Evolutionary conservation across 2,797 vertebrate genomes (phyloP), one percentile per base, ranked within the genome.

Genomic region (Adelosebastes latens): DNA sequence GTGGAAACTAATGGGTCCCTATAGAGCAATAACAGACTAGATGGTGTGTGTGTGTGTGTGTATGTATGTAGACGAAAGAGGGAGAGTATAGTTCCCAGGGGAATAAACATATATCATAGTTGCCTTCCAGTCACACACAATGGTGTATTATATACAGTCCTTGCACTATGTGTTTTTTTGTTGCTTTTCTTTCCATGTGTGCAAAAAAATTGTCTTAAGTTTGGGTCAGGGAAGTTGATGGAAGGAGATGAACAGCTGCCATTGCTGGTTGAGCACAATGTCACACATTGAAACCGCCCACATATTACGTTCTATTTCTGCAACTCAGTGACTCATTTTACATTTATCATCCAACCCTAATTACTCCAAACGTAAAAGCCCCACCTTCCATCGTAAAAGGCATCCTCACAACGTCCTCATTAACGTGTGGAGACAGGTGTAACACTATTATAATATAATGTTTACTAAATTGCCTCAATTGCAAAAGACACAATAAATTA

Each of bases 1-100:
- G 55, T 75, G 75, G 71, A 85, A 83, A 84, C 12, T 32, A 87
- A 85, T 66, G 52, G 39, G 60, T 83, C 84, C 82, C 85, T 42
- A 13, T 22, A 69, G 85, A 89, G 81, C 72, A 60, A 58, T 83
- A 76, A 74, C 16, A 75, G 70, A 69, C 29, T 53, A 34, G 34
- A 49, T 74, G 55, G 42, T 39, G 24, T 62, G 64, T 84, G 42
- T 29, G 29, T 18, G 63, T 69, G 59, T 31, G 14, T 67, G 81
- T 55, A 56, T 46, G 25, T 49, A 34, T 59, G 36, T 52, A n/a
- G 25, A 69, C 39, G 69, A 86, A 70, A 66, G 14, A 61, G 27
- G 29, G n/a, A 72, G 42, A 52, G 31, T 10, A 46, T 55, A 62
- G 58, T 18, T 82, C 83, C 52, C 75, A 14, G 11, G 74, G 72